Percentiles rank a stretch among this genome's conserved stretches.
Evolutionary conservation across 2,797 vertebrate species (phyloP).

Genomic region (Chaunax sp.): DNA sequence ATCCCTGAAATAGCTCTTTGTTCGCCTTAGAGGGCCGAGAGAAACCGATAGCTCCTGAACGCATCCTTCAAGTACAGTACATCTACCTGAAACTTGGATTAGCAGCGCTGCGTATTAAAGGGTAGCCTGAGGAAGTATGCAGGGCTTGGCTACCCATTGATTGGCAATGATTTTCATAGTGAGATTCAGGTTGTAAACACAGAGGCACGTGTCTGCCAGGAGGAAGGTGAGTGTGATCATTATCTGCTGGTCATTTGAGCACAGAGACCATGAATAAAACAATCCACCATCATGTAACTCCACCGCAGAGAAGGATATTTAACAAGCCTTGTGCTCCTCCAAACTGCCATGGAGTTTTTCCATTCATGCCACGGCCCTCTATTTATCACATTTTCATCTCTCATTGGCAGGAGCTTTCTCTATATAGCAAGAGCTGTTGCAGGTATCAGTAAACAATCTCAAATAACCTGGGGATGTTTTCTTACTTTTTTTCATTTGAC

Average conservation of each 20-base stretch:
- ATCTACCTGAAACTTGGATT: constrained; percentile 53
- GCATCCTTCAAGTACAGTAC: constrained; percentile 30
- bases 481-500: constrained; percentile 65
- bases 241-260: constrained; percentile 75
- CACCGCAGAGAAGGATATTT: constrained; percentile 69
- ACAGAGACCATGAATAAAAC: constrained; percentile 75
- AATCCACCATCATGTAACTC: constrained; percentile 59
- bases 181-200: constrained; percentile 79
- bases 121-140: constrained; percentile 68
- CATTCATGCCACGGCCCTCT: constrained; percentile 63
- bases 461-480: constrained; percentile 81
- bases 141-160: constrained; percentile 65
- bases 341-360: constrained; percentile 59
- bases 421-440: constrained; percentile 50
- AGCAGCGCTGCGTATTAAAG: constrained; percentile 55
- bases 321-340: constrained; percentile 56
- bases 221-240: constrained; percentile 82
- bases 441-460: constrained; percentile 78
- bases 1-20: constrained; percentile 55
- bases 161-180: constrained; percentile 75
- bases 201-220: constrained; percentile 72
- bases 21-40: constrained; percentile 46
- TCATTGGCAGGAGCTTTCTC: constrained; percentile 63
- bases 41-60: constrained; percentile 32
- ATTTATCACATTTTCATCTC: constrained; percentile 70